Conservation (phyloP, 35 echinoderm and acorn worm genomes). For the Acanthaster planci region DNA sequence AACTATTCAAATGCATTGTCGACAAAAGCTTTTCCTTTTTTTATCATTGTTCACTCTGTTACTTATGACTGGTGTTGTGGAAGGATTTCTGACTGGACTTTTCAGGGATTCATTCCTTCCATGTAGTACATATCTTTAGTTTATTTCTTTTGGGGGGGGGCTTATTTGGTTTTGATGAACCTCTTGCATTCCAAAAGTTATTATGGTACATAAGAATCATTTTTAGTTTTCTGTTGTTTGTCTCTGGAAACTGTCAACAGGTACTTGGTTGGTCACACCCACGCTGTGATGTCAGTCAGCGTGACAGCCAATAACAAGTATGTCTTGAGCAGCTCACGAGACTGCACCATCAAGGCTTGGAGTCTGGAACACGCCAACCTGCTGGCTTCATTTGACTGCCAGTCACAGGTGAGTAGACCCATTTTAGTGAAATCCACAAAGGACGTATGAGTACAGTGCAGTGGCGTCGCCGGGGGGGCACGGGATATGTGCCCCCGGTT, state of each 20-base stretch:
- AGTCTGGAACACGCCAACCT: constrained; percentile 45
- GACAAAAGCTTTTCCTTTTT: too few relatives aligned
- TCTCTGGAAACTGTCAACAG: constrained; percentile 10
- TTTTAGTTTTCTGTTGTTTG: background rate
- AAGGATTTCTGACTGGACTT: too few relatives aligned
- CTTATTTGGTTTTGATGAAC: background rate
- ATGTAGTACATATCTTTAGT: too few relatives aligned
- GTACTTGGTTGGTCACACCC: constrained; percentile 66
- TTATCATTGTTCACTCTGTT: too few relatives aligned
- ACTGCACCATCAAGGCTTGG: constrained; percentile 84
- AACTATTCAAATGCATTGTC: too few relatives aligned
- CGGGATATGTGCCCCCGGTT: too few relatives aligned
- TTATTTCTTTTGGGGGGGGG: too few relatives aligned
- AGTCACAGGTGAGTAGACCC: constrained; percentile 57
- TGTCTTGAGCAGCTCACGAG: constrained; percentile 69
- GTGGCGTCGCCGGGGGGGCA: too few relatives aligned
- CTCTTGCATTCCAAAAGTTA: background rate
- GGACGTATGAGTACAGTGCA: too few relatives aligned
- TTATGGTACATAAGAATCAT: background rate
- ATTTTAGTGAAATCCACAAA: too few relatives aligned
- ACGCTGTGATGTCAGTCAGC: constrained; percentile 70
- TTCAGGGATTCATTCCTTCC: too few relatives aligned
- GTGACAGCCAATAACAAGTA: constrained; percentile 67
- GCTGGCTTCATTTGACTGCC: constrained; percentile 77
- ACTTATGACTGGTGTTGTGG: too few relatives aligned